phyloP scores from a whole-genome alignment of 1,140 invertebrate genomes.

The Drosophila nebulosa region DNA sequence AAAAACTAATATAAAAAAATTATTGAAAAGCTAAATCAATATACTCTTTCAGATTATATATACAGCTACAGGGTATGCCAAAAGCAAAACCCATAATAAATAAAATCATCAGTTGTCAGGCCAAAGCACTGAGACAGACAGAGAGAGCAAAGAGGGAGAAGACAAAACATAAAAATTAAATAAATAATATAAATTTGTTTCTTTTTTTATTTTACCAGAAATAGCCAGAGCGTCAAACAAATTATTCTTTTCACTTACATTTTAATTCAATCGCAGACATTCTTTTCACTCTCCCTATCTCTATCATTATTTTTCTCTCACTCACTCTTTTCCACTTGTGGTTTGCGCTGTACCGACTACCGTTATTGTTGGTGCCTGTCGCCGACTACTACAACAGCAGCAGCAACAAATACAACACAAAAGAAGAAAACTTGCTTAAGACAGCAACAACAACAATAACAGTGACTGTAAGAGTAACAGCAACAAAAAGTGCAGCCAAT shows the following conservation, averaged over 20 bases:
- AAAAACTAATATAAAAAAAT: not conserved
- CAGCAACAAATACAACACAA: slow-evolving; percentile 33
- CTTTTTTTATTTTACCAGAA: slow-evolving; percentile 53
- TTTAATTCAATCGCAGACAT: slow-evolving; percentile 72
- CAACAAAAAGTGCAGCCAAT: slow-evolving; percentile 55
- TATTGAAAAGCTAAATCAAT: not conserved
- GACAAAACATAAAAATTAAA: slow-evolving; percentile 37
- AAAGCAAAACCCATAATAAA: slow-evolving; percentile 47
- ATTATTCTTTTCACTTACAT: slow-evolving; percentile 43
- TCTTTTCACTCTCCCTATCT: not conserved
- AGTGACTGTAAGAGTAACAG: not conserved
- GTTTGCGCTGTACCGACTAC: slow-evolving; percentile 1
- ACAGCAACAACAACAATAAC: slow-evolving; percentile 16
- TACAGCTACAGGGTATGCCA: not conserved
- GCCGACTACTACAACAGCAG: slow-evolving; percentile 42
- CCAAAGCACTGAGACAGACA: slow-evolving; percentile 36
- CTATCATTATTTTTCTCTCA: not conserved
- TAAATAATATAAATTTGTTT: slow-evolving; percentile 63
- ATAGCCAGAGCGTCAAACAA: slow-evolving; percentile 45
- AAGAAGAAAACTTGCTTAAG: slow-evolving; percentile 44
- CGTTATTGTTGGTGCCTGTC: slow-evolving; percentile 65
- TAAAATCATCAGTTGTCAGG: slow-evolving; percentile 71
- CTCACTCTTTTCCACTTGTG: not conserved
- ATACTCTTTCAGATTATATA: not conserved
- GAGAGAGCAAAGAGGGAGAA: not conserved